These are phyloP conservation scores for Pithys albifrons DNA, from an alignment of 2,113 vertebrate species.

Conservation along the genomic window DNA sequence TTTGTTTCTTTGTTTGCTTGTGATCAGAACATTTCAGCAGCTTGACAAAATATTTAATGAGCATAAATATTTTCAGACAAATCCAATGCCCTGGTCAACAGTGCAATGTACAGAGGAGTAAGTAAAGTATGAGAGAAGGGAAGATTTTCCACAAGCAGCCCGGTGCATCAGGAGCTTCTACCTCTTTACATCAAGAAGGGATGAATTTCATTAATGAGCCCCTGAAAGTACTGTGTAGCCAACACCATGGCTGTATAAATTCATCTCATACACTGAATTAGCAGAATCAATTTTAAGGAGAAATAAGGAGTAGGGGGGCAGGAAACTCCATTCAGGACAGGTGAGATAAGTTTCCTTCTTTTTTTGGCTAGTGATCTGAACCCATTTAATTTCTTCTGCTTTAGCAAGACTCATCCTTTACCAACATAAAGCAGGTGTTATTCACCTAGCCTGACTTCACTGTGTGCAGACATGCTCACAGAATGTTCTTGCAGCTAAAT, in stretches of 20 bases:
- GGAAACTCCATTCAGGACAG: neutral
- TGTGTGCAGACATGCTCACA: neutral
- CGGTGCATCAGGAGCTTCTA: neutral
- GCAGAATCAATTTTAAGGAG: neutral
- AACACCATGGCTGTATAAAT: neutral
- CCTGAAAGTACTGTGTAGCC: neutral
- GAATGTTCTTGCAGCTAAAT: neutral
- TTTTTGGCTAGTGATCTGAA: neutral
- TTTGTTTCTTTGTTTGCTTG: neutral
- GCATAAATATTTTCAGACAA: neutral
- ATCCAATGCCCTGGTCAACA: neutral
- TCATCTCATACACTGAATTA: neutral
- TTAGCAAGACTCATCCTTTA: neutral
- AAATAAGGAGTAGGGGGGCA: fast-evolving
- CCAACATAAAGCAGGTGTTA: neutral
- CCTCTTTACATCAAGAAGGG: neutral
- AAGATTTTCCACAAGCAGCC: neutral
- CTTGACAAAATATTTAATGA: neutral
- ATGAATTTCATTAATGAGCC: neutral
- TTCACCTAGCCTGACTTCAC: neutral
- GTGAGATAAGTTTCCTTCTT: neutral
- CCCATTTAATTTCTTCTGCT: neutral
- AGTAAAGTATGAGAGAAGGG: neutral
- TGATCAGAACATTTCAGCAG: neutral
- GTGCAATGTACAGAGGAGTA: neutral